These are phyloP conservation scores for Argynnis bischoffii DNA, from an alignment of 2,888 invertebrate genomes.

Conservation along the genomic window DNA sequence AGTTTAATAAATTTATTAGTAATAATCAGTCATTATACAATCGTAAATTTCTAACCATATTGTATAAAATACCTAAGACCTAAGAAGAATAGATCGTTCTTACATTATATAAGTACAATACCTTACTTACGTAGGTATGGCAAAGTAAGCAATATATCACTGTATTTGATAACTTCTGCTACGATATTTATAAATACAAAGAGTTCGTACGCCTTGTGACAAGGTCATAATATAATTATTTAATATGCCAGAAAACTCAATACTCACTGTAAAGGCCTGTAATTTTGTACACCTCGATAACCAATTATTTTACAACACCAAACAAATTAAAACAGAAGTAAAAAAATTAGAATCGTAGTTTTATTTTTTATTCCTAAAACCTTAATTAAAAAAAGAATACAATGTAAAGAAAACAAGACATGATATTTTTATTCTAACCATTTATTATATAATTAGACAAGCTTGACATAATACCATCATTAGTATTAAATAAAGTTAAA, in stretches of 20 bases:
- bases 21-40: conserved; percentile 42
- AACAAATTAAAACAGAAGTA: conserved; percentile 72
- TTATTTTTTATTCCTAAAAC: conserved; percentile 46
- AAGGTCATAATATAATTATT: conserved; percentile 54
- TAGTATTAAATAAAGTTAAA: no score
- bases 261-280: conserved; percentile 74
- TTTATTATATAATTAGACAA: no score
- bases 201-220: conserved; percentile 59
- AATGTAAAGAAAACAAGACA: neutral
- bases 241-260: conserved; percentile 64
- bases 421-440: neutral
- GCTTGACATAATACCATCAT: no score
- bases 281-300: conserved; percentile 79
- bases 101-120: conserved; percentile 62
- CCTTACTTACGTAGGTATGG: conserved; percentile 63
- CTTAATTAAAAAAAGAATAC: neutral
- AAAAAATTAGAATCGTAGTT: conserved; percentile 57
- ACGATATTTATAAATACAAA: conserved; percentile 58
- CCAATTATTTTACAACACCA: conserved; percentile 76
- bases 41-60: conserved; percentile 49
- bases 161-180: conserved; percentile 58
- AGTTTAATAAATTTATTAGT: conserved; percentile 34
- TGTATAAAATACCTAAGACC: conserved; percentile 58
- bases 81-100: conserved; percentile 57
- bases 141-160: conserved; percentile 69